Conservation (phyloP, 2,113 vertebrate species). For the Saccopteryx leptura region DNA sequence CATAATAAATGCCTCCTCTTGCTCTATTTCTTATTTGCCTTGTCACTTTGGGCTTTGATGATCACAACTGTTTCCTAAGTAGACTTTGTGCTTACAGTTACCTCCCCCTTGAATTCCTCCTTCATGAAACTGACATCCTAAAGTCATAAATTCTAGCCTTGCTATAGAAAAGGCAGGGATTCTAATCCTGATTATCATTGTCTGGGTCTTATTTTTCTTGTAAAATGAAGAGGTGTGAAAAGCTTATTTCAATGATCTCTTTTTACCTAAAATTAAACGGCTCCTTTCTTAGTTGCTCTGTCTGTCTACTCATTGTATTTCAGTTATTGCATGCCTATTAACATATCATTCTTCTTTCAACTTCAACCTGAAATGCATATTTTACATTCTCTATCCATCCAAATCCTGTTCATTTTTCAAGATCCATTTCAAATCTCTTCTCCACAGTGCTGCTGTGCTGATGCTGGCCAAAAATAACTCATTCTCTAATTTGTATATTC, state of each 20-base stretch:
- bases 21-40: not conserved
- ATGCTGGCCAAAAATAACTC: not conserved
- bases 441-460: not conserved
- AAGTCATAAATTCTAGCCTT: not conserved
- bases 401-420: conserved; percentile 10
- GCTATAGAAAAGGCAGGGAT: not conserved
- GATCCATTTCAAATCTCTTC: not conserved
- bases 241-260: not conserved
- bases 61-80: not conserved
- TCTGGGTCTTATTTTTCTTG: conserved; percentile 11
- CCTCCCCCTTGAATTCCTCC: not conserved
- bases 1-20: not conserved
- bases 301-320: not conserved
- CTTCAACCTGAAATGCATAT: not conserved
- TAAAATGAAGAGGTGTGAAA: conserved; percentile 22
- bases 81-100: not conserved
- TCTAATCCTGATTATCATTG: not conserved
- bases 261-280: conserved; percentile 11
- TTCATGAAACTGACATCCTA: not conserved
- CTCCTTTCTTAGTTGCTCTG: not conserved
- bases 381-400: not conserved
- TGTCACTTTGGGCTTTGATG: not conserved
- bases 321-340: conserved; percentile 15
- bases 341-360: not conserved
- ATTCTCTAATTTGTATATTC: not conserved